Evolutionary conservation across 1,140 invertebrate genomes (phyloP).

Genomic region (Calliopsis andreniformis): DNA sequence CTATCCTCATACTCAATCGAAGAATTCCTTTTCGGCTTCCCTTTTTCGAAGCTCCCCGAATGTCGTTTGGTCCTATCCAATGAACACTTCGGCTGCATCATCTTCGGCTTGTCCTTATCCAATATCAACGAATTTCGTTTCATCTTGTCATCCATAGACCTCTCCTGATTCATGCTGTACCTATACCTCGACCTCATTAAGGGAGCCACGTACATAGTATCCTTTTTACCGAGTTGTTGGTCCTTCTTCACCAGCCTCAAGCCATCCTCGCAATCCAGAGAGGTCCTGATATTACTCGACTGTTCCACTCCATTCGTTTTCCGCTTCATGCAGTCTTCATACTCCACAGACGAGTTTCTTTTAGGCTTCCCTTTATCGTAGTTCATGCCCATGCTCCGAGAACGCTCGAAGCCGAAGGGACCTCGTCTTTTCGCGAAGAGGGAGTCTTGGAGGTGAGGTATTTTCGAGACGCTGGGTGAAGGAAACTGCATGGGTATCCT

Average conservation of each 20-base stretch:
- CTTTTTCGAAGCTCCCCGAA: conserved; percentile 68
- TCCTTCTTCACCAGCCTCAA: conserved; percentile 54
- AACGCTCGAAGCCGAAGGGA: conserved; percentile 37
- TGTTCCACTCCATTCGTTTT: conserved; percentile 55
- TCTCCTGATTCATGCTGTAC: conserved; percentile 40
- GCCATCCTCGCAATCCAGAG: conserved; percentile 72
- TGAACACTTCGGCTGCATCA: conserved; percentile 57
- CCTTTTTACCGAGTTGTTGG: conserved; percentile 50
- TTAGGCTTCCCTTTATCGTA: conserved; percentile 65
- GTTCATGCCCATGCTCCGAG: conserved; percentile 43
- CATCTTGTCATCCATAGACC: conserved; percentile 59
- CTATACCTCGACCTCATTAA: conserved; percentile 59
- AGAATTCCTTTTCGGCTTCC: conserved; percentile 67
- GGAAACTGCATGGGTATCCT: conserved; percentile 77
- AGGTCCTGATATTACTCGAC: conserved; percentile 48
- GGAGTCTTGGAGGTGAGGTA: conserved; percentile 75
- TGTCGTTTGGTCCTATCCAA: conserved; percentile 73
- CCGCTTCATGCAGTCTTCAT: conserved; percentile 72
- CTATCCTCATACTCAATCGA: conserved; percentile 73
- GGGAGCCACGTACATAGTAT: conserved; percentile 18
- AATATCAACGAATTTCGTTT: conserved; percentile 68
- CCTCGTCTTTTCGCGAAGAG: conserved; percentile 68
- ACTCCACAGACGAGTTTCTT: conserved; percentile 70
- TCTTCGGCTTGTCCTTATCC: conserved; percentile 66
- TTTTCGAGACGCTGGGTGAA: conserved; percentile 70